Percentiles rank a stretch among this genome's conserved stretches.
Evolutionary conservation across 2,888 invertebrate species (phyloP).

Genomic region (Scelioninae gen. 2): DNA sequence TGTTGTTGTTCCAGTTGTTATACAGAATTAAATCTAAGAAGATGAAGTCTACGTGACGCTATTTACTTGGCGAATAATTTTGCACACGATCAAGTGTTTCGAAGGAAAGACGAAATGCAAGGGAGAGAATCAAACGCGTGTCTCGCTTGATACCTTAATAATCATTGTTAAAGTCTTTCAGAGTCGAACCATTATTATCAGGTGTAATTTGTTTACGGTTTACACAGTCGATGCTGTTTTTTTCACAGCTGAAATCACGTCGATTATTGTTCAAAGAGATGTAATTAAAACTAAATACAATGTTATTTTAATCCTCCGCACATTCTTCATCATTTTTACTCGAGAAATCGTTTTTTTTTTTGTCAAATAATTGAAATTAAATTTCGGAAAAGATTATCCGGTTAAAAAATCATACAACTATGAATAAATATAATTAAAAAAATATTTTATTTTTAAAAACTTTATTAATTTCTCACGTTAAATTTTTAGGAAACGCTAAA

Average conservation of each 20-base stretch:
- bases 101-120: conserved; percentile 34
- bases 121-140: conserved; percentile 50
- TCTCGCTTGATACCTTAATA: conserved; percentile 54
- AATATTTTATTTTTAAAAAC: no score
- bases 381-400: no score
- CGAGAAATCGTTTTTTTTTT: background rate
- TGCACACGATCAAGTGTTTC: conserved; percentile 42
- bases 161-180: conserved; percentile 53
- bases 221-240: conserved; percentile 8
- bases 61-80: conserved; percentile 47
- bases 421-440: no score
- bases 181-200: conserved; percentile 43
- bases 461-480: no score
- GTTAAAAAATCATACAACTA: no score
- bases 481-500: no score
- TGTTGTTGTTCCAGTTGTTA: conserved; percentile 3
- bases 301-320: conserved; percentile 50
- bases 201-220: conserved; percentile 53
- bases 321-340: background rate
- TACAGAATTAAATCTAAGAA: conserved; percentile 37
- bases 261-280: conserved; percentile 33
- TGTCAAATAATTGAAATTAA: no score
- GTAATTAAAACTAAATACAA: conserved; percentile 35
- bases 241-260: conserved; percentile 24
- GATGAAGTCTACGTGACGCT: conserved; percentile 32